A percentile compares a stretch with the other conserved stretches of the same genome.
Evolutionary conservation across 2,888 invertebrate genomes (phyloP).

Genomic region (Plagodis dolabraria): DNA sequence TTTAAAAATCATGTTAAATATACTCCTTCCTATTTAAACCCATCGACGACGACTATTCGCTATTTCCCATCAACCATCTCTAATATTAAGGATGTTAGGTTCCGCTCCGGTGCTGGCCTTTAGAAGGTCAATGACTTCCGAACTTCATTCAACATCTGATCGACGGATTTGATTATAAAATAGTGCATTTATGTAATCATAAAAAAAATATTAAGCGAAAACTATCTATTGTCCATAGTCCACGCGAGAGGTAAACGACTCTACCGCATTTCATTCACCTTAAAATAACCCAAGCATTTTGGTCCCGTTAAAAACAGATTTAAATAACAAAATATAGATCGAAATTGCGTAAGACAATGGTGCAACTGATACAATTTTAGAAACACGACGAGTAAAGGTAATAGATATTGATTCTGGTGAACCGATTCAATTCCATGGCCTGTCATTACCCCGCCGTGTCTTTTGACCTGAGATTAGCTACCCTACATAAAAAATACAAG

Average conservation of each 20-base stretch:
- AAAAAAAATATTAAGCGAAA: conserved; percentile 11
- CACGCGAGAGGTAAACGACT: conserved; percentile 34
- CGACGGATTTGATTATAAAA: conserved; percentile 36
- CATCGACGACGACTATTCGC: conserved; percentile 14
- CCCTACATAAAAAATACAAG: conserved; percentile 18
- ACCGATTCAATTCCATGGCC: conserved; percentile 59
- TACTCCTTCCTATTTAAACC: background rate
- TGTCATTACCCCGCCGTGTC: conserved; percentile 76
- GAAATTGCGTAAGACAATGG: conserved; percentile 60
- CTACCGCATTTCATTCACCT: conserved; percentile 44
- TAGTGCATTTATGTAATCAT: conserved; percentile 26
- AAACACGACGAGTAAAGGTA: conserved; percentile 41
- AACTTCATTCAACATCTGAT: conserved; percentile 43
- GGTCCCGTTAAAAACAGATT: conserved; percentile 43
- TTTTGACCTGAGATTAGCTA: conserved; percentile 68
- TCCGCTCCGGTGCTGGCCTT: conserved; percentile 47
- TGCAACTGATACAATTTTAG: conserved; percentile 60
- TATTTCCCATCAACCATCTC: conserved; percentile 20
- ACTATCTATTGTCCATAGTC: conserved; percentile 15
- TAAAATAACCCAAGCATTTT: conserved; percentile 39
- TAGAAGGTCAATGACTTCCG: conserved; percentile 58
- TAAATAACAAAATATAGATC: conserved; percentile 46
- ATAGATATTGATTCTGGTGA: conserved; percentile 63
- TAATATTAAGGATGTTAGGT: conserved; percentile 49
- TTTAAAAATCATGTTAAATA: background rate